Evolutionary conservation across 2,888 invertebrate genomes (phyloP), one percentile per base, ranked within the genome.

Genomic region (Aleiodes leptofemur): DNA sequence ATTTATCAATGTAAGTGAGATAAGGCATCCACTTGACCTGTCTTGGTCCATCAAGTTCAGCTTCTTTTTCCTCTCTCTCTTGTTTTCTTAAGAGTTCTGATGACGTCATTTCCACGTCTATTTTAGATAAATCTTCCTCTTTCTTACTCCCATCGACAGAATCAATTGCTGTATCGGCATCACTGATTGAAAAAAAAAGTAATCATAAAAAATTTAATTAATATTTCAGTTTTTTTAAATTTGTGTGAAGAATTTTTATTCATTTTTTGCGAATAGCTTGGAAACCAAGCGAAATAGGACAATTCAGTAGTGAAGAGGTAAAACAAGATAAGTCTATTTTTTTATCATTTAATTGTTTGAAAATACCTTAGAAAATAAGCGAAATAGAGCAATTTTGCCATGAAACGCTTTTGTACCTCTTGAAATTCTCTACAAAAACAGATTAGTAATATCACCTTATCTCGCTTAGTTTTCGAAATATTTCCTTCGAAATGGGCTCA

Each of bases 1-100:
- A 90, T 64, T 90, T 90, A 85, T 95, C 95, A 0, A 95, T 90
- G 85, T 93, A 93, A 76, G 90, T 89, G 53, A 94, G 91, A 85
- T 96, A 95, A 0, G 91, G 90, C 66, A 90, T 88, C 94, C 94
- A 94, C 78, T 90, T 90, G 61, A 82, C 82, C 51, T 74, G 78
- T 69, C 84, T 82, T 55, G 81, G 77, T 7, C 34, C 78, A 14
- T 85, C 83, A 34, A 81, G 77, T 91, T 91, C 57, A 79, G 88
- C 83, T 91, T 92, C 74, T 86, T 90, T 78, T 90, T 90, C 64
- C 89, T 90, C 80, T 90, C 91, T 59, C 90, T 91, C 74, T 89
- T 83, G 84, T 90, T 82, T 80, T 23, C 76, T 81, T 69, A 74
- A 69, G 7, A 72, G 74, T 73, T 83, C 82, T 71, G 83, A 82